Conservation (phyloP, 1,140 invertebrate genomes). For the Ostrea denselamellosa region DNA sequence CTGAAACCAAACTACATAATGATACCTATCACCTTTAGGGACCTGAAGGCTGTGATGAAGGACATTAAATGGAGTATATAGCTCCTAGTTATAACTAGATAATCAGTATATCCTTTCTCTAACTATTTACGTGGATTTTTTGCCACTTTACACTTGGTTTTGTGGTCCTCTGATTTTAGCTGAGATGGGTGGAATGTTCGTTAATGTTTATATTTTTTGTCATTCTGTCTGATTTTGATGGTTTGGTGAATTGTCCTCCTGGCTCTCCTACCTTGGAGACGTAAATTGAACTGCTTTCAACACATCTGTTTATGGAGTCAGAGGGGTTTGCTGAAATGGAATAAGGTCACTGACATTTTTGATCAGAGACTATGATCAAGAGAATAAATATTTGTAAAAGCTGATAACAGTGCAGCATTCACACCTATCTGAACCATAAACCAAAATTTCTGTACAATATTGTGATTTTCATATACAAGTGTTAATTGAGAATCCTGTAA, state of each 20-base stretch:
- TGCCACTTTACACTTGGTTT: background rate
- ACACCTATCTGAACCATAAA: too few species aligned
- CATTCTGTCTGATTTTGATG: slow-evolving; percentile 22
- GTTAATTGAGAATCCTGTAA: too few species aligned
- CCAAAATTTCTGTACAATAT: too few species aligned
- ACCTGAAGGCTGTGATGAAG: slow-evolving; percentile 1
- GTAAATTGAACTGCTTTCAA: slow-evolving; percentile 23
- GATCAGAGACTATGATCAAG: background rate
- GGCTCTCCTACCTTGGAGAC: background rate
- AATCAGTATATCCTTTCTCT: background rate
- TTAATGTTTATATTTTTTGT: slow-evolving; percentile 27
- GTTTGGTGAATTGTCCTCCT: slow-evolving; percentile 5
- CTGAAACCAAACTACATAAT: slow-evolving; percentile 27
- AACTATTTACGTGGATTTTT: background rate
- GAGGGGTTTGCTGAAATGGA: background rate
- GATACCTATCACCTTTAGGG: slow-evolving; percentile 24
- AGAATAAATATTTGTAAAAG: slow-evolving; percentile 27
- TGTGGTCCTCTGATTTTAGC: background rate
- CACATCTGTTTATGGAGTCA: background rate
- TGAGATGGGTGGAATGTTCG: slow-evolving; percentile 34
- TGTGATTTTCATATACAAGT: too few species aligned
- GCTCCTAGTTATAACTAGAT: slow-evolving; percentile 26
- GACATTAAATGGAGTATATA: slow-evolving; percentile 12
- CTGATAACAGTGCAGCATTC: too few species aligned
- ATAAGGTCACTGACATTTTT: slow-evolving; percentile 17